phyloP scores from a whole-genome alignment of 2,113 vertebrate genomes.

The Orcinus orca region DNA sequence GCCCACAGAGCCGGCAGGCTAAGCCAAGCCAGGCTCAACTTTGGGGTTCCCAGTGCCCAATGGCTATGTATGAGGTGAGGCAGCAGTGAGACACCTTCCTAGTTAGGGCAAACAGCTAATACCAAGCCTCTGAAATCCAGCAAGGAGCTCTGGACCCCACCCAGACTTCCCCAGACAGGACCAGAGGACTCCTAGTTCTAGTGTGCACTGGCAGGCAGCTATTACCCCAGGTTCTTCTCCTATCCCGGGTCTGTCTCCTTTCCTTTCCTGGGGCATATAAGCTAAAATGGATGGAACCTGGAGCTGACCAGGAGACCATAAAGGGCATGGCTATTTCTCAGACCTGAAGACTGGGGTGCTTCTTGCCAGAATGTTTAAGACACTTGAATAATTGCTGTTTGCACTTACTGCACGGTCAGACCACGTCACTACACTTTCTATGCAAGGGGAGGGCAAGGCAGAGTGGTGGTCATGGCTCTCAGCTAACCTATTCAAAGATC shows the following conservation, averaged over 20 bases:
- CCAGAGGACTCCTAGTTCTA: conserved; percentile 60
- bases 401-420: conserved; percentile 87
- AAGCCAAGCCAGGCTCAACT: background rate
- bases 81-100: conserved; percentile 28
- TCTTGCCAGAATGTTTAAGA: conserved; percentile 86
- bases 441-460: conserved; percentile 84
- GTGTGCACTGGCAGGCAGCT: conserved; percentile 51
- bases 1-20: background rate
- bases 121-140: conserved; percentile 48
- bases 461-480: conserved; percentile 75
- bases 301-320: conserved; percentile 21
- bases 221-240: conserved; percentile 30
- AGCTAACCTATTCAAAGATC: conserved; percentile 85
- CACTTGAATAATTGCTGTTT: conserved; percentile 90
- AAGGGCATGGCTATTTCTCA: conserved; percentile 41
- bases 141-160: conserved; percentile 26
- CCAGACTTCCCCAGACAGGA: conserved; percentile 25
- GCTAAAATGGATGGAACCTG: conserved; percentile 26
- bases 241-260: conserved; percentile 10
- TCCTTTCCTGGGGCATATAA: conserved; percentile 19
- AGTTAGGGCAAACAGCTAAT: conserved; percentile 44
- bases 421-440: conserved; percentile 93
- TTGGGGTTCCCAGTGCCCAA: background rate
- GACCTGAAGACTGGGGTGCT: conserved; percentile 69
- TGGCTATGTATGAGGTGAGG: conserved; percentile 9